A percentile compares a stretch with the other conserved stretches of the same genome.
phyloP scores from a whole-genome alignment of 2,888 invertebrate species.

The Xestia ashworthii region DNA sequence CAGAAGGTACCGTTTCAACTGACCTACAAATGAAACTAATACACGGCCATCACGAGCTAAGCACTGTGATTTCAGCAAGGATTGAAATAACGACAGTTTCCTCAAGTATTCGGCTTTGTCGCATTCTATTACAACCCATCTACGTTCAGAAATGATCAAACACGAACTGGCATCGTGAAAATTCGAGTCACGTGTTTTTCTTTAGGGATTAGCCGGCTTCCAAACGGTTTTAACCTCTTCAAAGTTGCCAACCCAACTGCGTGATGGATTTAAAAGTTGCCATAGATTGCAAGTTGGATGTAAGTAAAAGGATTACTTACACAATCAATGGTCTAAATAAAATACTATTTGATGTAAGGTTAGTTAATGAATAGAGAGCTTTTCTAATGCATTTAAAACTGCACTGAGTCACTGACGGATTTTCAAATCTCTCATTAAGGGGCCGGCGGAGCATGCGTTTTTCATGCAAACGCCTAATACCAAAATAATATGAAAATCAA shows the following conservation, averaged over 20 bases:
- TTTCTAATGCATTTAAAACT: background rate
- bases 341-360: background rate
- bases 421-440: background rate
- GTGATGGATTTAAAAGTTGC: slow-evolving; percentile 55
- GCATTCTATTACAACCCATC: background rate
- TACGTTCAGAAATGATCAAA: slow-evolving; percentile 22
- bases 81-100: slow-evolving; percentile 24
- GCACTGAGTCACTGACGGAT: background rate
- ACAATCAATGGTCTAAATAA: slow-evolving; percentile 3
- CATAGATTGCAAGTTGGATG: slow-evolving; percentile 45
- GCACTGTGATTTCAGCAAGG: slow-evolving; percentile 12
- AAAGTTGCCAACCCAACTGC: slow-evolving; percentile 43
- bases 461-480: too few relatives aligned
- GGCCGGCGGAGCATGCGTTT: too few relatives aligned
- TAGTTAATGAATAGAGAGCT: background rate
- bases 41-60: slow-evolving; percentile 13
- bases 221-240: slow-evolving; percentile 36
- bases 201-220: slow-evolving; percentile 48
- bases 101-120: background rate
- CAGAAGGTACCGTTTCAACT: background rate
- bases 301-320: slow-evolving; percentile 16
- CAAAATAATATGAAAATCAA: too few relatives aligned
- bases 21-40: background rate
- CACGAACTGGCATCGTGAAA: slow-evolving; percentile 3
- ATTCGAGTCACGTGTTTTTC: slow-evolving; percentile 48